These are phyloP conservation scores for Enchytraeus crypticus DNA, from an alignment of 2,888 invertebrate genomes.

Conservation along the genomic window DNA sequence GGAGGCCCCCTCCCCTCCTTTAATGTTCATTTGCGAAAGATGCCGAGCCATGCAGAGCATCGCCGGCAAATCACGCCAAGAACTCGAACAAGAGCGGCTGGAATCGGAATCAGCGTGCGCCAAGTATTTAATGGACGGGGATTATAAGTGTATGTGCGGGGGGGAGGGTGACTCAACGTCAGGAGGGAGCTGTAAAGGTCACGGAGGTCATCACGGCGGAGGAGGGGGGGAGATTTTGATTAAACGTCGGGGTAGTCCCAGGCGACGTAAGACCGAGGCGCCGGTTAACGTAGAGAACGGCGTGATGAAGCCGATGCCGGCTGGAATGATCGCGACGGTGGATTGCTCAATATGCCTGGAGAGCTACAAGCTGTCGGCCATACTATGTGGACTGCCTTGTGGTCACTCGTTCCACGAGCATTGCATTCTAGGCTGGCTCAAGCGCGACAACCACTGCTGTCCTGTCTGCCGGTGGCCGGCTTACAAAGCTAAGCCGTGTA, in stretches of 20 bases:
- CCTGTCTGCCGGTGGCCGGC: slow-evolving; percentile 55
- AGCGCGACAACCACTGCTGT: slow-evolving; percentile 53
- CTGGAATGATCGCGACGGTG: slow-evolving; percentile 42
- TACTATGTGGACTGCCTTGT: slow-evolving; percentile 53
- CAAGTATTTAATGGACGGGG: slow-evolving; percentile 31
- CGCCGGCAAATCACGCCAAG: slow-evolving; percentile 8
- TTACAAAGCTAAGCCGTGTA: slow-evolving; percentile 40
- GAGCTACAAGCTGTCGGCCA: slow-evolving; percentile 41
- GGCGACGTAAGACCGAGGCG: background rate
- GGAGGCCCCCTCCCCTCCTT: slow-evolving; percentile 1
- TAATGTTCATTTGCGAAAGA: slow-evolving; percentile 27
- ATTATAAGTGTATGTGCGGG: slow-evolving; percentile 31
- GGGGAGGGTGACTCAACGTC: background rate
- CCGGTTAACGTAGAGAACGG: slow-evolving; percentile 3
- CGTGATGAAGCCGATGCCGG: slow-evolving; percentile 27
- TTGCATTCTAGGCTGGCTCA: slow-evolving; percentile 53
- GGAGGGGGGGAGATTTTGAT: background rate
- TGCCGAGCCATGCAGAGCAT: slow-evolving; percentile 24
- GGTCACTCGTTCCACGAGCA: slow-evolving; percentile 53
- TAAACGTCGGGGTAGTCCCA: background rate
- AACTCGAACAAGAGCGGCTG: slow-evolving; percentile 16
- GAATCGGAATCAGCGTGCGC: slow-evolving; percentile 28
- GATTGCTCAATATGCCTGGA: slow-evolving; percentile 55
- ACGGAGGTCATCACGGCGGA: background rate
- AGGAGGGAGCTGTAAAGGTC: background rate